phyloP scores from a whole-genome alignment of 2,113 vertebrate species.

The Smithornis capensis region DNA sequence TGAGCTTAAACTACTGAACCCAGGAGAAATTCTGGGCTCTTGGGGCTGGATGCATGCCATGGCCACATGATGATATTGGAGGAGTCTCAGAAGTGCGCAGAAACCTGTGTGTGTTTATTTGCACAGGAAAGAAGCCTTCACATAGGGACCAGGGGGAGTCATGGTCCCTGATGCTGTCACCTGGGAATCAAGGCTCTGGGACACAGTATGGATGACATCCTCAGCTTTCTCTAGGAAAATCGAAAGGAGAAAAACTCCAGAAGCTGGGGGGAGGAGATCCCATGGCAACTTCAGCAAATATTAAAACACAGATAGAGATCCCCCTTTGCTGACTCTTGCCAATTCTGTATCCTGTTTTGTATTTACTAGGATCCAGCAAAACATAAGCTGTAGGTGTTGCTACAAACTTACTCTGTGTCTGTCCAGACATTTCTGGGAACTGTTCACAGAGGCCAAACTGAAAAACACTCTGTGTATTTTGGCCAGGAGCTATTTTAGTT shows the following conservation, averaged over 20 bases:
- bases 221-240: neutral
- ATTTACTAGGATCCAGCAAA: neutral
- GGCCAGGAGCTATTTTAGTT: neutral
- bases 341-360: conserved; percentile 10
- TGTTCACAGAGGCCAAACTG: neutral
- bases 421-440: conserved; percentile 9
- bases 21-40: neutral
- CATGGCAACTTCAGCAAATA: neutral
- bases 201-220: neutral
- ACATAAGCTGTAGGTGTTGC: neutral
- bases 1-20: conserved; percentile 25
- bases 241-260: neutral
- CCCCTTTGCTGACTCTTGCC: neutral
- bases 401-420: neutral
- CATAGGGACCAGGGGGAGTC: accelerated
- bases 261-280: neutral
- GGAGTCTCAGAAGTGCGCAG: neutral
- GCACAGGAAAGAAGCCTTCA: neutral
- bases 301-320: neutral
- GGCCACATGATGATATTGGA: neutral
- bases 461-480: neutral
- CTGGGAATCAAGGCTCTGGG: neutral
- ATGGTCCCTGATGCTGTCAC: neutral
- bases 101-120: neutral
- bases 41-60: neutral